Percentiles rank a stretch among this genome's conserved stretches.
These are phyloP conservation scores for Ooceraea biroi DNA, from an alignment of 1,140 invertebrate species.

Conservation along the genomic window DNA sequence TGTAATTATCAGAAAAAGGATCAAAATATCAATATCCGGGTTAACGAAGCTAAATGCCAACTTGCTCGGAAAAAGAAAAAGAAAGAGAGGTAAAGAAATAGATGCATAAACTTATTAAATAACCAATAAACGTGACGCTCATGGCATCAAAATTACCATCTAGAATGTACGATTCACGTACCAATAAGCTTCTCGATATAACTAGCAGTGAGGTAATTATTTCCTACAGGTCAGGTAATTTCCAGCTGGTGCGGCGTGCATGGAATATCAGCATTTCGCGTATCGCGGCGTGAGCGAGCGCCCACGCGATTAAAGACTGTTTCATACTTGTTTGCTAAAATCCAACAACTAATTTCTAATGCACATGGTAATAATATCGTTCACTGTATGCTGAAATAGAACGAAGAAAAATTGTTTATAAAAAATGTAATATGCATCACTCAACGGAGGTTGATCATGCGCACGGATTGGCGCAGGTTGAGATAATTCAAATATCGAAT, in stretches of 20 bases:
- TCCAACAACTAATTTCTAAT: not conserved
- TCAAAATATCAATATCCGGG: too few species aligned
- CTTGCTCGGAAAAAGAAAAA: not conserved
- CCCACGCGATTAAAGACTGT: not conserved
- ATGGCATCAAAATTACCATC: slow-evolving; percentile 1
- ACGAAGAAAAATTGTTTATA: slow-evolving; percentile 1
- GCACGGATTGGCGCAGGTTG: too few species aligned
- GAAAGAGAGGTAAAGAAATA: not conserved
- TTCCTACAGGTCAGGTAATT: slow-evolving; percentile 34
- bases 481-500: too few species aligned
- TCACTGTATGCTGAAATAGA: not conserved
- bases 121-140: slow-evolving; percentile 3
- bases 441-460: too few species aligned
- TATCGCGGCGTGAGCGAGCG: not conserved
- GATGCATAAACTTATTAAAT: slow-evolving; percentile 15
- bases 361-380: not conserved
- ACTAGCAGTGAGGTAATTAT: slow-evolving; percentile 33
- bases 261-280: slow-evolving; percentile 28
- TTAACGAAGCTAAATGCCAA: not conserved
- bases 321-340: not conserved
- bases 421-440: not conserved
- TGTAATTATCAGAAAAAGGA: slow-evolving; percentile 15
- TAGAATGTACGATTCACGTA: slow-evolving; percentile 18
- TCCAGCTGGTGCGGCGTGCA: not conserved
- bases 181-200: slow-evolving; percentile 33